Base-by-base conservation (phyloP, 2,113 vertebrate genomes). In the Lophius piscatorius region DNA sequence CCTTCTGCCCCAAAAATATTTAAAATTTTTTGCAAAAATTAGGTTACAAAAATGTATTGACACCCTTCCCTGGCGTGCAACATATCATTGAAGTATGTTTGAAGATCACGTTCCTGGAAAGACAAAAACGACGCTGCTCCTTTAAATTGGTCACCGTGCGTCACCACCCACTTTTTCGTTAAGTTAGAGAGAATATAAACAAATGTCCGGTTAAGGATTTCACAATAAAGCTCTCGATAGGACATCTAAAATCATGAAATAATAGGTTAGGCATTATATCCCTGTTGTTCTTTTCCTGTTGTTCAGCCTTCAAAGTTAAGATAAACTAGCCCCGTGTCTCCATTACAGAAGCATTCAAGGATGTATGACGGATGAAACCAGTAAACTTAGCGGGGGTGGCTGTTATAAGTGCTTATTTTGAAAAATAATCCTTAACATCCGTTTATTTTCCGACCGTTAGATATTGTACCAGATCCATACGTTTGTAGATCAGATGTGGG, bases 211-310 rank as follows among this genome's bases (percentile, higher is more conserved):
- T 52, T 0, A 3, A 0, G 0, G 0, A 12, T 58, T 78, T 65
- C 48, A 74, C 48, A 81, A 60, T 73, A 83, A 73, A 31, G 2
- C 0, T n/a, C n/a, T n/a, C n/a, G n/a, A n/a, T n/a, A n/a, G n/a
- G n/a, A n/a, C n/a, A n/a, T n/a, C n/a, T n/a, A n/a, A n/a, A n/a
- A n/a, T n/a, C n/a, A n/a, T n/a, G n/a, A n/a, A n/a, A n/a, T n/a
- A n/a, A n/a, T n/a, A n/a, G n/a, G n/a, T n/a, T n/a, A n/a, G n/a
- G n/a, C n/a, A n/a, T n/a, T n/a, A n/a, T n/a, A n/a, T n/a, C n/a
- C n/a, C n/a, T n/a, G n/a, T n/a, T n/a, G n/a, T n/a, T n/a, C n/a
- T n/a, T n/a, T n/a, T n/a, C n/a, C n/a, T n/a, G n/a, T n/a, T n/a
- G n/a, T n/a, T n/a, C n/a, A n/a, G n/a, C n/a, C n/a, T n/a, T n/a